Evolutionary conservation across 2,797 vertebrate genomes (phyloP).

Genomic region (Cryptoblepharus egeriae): DNA sequence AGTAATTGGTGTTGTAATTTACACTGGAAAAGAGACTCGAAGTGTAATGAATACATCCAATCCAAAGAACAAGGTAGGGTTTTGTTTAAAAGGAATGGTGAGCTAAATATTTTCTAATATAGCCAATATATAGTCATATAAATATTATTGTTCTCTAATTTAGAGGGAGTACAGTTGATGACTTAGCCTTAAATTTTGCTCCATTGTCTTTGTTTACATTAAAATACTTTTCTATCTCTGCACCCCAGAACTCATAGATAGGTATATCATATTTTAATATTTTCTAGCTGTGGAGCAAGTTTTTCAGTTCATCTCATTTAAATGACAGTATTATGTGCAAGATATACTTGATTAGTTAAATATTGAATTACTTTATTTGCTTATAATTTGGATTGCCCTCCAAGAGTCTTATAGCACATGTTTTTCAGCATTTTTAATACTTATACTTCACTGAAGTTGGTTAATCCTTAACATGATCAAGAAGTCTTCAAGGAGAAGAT

Average conservation of each 20-base stretch:
- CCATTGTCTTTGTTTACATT: background rate
- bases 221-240: background rate
- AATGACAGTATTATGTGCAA: background rate
- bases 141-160: background rate
- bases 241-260: background rate
- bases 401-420: no score
- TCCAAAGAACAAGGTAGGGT: slow-evolving; percentile 93
- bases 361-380: background rate
- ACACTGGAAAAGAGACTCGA: slow-evolving; percentile 97
- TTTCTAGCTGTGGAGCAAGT: background rate
- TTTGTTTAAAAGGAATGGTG: slow-evolving; percentile 11
- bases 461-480: no score
- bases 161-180: background rate
- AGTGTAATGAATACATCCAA: slow-evolving; percentile 96
- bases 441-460: no score
- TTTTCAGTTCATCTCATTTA: background rate
- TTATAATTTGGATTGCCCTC: no score
- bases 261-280: background rate
- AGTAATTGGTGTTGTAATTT: slow-evolving; percentile 97
- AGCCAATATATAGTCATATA: background rate
- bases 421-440: no score
- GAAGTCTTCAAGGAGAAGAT: no score
- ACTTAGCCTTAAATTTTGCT: background rate
- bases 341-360: background rate
- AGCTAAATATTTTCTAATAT: slow-evolving; percentile 9